Conservation (phyloP, 1,140 invertebrate genomes). For the Venturia canescens region DNA sequence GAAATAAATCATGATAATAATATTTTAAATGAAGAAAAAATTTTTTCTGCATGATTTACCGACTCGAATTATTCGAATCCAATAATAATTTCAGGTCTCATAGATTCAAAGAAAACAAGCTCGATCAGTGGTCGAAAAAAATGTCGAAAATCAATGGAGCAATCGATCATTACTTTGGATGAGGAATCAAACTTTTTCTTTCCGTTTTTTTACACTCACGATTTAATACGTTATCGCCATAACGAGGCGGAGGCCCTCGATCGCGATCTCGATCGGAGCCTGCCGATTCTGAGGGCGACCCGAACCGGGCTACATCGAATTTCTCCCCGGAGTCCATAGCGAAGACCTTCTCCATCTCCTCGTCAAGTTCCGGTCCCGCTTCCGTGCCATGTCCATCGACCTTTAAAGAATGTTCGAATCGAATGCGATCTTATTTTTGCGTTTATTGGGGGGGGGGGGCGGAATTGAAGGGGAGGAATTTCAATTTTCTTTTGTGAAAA, state of each 20-base stretch:
- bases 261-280: slow-evolving; percentile 76
- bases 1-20: slow-evolving; percentile 42
- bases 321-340: slow-evolving; percentile 78
- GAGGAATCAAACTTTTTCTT: not conserved
- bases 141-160: not conserved
- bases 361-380: slow-evolving; percentile 83
- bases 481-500: too few species aligned
- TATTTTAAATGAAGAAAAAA: not conserved
- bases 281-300: slow-evolving; percentile 75
- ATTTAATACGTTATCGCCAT: slow-evolving; percentile 77
- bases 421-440: slow-evolving; percentile 24
- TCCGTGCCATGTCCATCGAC: slow-evolving; percentile 79
- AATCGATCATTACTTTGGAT: not conserved
- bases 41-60: not conserved
- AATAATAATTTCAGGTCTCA: slow-evolving; percentile 7
- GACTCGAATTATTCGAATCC: slow-evolving; percentile 24
- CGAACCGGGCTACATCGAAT: slow-evolving; percentile 81
- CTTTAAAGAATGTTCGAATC: slow-evolving; percentile 58
- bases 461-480: too few species aligned
- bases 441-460: not conserved
- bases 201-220: slow-evolving; percentile 69
- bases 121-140: slow-evolving; percentile 19
- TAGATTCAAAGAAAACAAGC: too few species aligned
- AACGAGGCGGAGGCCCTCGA: slow-evolving; percentile 74
- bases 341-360: slow-evolving; percentile 89